Conservation (phyloP, 2,888 invertebrate species). For the Hypsopygia costalis region DNA sequence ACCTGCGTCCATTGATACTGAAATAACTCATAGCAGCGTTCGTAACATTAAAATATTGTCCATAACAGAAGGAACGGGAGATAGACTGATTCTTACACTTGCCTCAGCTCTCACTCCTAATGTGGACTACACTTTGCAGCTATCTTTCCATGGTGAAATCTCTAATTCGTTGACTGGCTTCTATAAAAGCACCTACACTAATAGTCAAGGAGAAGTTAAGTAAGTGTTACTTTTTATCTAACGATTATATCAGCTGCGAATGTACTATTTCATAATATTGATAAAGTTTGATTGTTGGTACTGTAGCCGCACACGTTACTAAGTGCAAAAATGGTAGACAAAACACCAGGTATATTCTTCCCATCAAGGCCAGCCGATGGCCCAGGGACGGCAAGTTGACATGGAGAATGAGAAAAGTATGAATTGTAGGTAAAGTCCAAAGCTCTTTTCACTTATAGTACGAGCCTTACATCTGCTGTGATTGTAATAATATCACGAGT, state of each 20-base stretch:
- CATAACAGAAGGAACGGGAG: slow-evolving; percentile 50
- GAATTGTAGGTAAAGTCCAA: too few species aligned
- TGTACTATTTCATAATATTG: too few species aligned
- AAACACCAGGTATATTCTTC: too few species aligned
- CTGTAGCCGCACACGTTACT: too few species aligned
- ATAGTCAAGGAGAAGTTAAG: slow-evolving; percentile 65
- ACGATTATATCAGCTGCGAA: neutral
- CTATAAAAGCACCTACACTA: slow-evolving; percentile 83
- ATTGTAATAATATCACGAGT: too few species aligned
- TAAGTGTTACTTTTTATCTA: slow-evolving; percentile 31
- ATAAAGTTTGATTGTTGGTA: too few species aligned
- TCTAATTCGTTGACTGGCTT: slow-evolving; percentile 84
- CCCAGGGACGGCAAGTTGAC: too few species aligned
- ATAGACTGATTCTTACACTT: slow-evolving; percentile 49
- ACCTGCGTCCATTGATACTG: slow-evolving; percentile 34
- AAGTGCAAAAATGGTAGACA: too few species aligned
- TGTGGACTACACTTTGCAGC: slow-evolving; percentile 76
- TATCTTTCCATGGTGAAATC: slow-evolving; percentile 77
- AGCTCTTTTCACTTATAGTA: too few species aligned
- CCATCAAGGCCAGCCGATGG: too few species aligned
- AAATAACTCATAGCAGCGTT: slow-evolving; percentile 60
- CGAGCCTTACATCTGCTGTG: too few species aligned
- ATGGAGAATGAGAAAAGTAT: too few species aligned
- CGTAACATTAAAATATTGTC: slow-evolving; percentile 54
- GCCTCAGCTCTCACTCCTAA: slow-evolving; percentile 59